Percentiles rank a stretch among this genome's conserved stretches.
Conservation (phyloP, 2,797 vertebrate species). For the Eutrigla gurnardus region DNA sequence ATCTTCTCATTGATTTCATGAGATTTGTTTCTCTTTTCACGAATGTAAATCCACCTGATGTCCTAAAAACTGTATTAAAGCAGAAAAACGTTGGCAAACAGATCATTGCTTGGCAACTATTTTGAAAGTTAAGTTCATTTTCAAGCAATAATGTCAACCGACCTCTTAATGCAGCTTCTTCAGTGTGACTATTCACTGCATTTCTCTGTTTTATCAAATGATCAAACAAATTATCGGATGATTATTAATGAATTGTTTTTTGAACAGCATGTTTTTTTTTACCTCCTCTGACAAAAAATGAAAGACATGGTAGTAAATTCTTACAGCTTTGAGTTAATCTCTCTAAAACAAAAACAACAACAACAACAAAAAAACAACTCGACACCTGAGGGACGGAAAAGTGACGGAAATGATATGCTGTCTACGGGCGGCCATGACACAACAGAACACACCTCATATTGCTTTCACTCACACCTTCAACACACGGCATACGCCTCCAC, state of each 20-base stretch:
- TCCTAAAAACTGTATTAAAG: background rate
- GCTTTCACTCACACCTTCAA: slow-evolving; percentile 43
- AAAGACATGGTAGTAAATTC: slow-evolving; percentile 1
- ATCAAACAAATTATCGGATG: background rate
- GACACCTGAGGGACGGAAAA: slow-evolving; percentile 27
- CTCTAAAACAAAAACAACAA: slow-evolving; percentile 20
- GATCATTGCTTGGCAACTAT: background rate
- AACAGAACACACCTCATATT: slow-evolving; percentile 47
- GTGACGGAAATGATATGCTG: slow-evolving; percentile 57
- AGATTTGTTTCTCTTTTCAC: background rate
- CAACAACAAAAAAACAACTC: background rate
- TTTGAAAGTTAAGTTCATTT: background rate
- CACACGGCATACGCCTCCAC: slow-evolving; percentile 26
- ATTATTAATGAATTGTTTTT: background rate
- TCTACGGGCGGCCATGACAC: slow-evolving; percentile 45
- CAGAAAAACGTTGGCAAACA: background rate
- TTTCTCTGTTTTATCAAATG: background rate
- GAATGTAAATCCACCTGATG: background rate
- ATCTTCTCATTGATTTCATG: background rate
- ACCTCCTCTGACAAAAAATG: slow-evolving; percentile 17
- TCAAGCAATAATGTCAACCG: background rate
- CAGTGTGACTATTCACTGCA: background rate
- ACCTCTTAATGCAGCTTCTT: background rate
- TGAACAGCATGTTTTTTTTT: slow-evolving; percentile 14
- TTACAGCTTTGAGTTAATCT: slow-evolving; percentile 10